Conservation (phyloP, 2,113 vertebrate genomes). For the Talpa occidentalis region DNA sequence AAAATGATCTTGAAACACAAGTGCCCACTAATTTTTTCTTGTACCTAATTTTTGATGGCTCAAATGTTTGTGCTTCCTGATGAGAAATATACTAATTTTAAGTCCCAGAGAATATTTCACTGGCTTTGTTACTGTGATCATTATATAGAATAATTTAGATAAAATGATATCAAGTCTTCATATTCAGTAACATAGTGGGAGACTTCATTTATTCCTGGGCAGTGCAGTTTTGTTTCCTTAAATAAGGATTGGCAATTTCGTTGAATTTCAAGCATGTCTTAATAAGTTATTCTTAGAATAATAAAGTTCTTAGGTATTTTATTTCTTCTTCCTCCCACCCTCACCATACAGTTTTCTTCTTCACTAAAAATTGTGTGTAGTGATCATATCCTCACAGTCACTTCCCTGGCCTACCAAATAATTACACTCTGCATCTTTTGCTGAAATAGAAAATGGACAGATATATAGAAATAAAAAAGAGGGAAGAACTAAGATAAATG, state of each 20-base stretch:
- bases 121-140: not conserved
- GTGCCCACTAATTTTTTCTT: not conserved
- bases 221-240: not conserved
- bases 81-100: conserved; percentile 8
- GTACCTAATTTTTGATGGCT: not conserved
- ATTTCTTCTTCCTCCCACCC: not conserved
- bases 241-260: not conserved
- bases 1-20: conserved; percentile 34
- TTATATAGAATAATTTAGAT: not conserved
- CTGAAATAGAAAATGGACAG: conserved; percentile 2
- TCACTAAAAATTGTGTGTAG: not conserved
- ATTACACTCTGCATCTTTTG: not conserved
- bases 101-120: not conserved
- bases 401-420: not conserved
- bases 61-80: not conserved
- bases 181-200: not conserved
- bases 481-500: not conserved
- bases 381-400: not conserved
- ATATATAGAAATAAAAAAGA: conserved; percentile 2
- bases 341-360: not conserved
- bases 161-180: not conserved
- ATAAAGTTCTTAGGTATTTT: not conserved
- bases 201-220: not conserved
- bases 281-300: not conserved
- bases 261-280: not conserved